Evolutionary conservation across 2,797 vertebrate species (phyloP).

Genomic region (Oophaga sylvatica): DNA sequence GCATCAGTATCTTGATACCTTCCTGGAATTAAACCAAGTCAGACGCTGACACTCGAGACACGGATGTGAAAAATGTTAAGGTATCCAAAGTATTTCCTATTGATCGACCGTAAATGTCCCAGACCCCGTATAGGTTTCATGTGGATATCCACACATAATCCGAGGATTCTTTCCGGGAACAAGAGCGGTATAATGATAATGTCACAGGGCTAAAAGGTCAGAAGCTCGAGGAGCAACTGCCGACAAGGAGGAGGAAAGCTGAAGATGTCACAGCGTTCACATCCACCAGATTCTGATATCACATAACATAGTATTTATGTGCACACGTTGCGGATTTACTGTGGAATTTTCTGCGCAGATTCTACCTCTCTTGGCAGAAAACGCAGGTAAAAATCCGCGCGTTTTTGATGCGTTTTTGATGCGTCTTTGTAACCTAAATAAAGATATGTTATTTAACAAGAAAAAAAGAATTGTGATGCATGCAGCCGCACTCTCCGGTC

Average conservation of each 20-base stretch:
- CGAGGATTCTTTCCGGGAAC: conserved; percentile 44
- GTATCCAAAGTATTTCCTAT: conserved; percentile 59
- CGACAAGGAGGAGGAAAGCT: not conserved
- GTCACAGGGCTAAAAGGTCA: conserved; percentile 48
- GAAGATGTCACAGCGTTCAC: not conserved
- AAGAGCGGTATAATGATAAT: conserved; percentile 39
- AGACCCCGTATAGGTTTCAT: conserved; percentile 49
- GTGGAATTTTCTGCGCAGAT: too few species aligned
- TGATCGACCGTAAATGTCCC: conserved; percentile 42
- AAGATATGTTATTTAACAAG: too few species aligned
- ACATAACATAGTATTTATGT: too few species aligned
- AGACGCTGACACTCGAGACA: conserved; percentile 43
- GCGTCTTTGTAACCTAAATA: too few species aligned
- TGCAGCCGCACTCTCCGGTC: too few species aligned
- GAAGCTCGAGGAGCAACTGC: not conserved
- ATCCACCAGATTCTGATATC: not conserved
- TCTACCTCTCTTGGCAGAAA: too few species aligned
- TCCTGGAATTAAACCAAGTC: conserved; percentile 45
- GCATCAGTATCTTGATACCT: conserved; percentile 53
- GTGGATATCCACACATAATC: conserved; percentile 47
- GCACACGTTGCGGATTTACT: too few species aligned
- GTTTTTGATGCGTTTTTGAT: too few species aligned
- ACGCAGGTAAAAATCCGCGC: too few species aligned
- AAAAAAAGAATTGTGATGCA: too few species aligned
- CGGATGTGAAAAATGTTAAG: conserved; percentile 55